These are phyloP conservation scores for Clarias batrachus DNA, from an alignment of 2,113 vertebrate species.

Conservation along the genomic window DNA sequence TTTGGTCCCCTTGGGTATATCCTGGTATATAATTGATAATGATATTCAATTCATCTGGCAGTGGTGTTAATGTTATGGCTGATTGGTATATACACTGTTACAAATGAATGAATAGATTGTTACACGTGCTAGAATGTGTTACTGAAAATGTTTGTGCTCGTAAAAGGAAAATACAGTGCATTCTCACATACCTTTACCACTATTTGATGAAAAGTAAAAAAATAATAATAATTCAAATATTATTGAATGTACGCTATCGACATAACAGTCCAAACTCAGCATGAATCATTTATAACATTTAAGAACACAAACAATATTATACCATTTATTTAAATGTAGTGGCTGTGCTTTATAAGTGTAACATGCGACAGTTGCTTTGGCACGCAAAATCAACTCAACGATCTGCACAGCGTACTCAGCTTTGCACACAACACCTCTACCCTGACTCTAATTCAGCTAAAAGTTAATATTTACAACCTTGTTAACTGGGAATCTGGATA, in stretches of 20 bases:
- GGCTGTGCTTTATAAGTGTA: conserved; percentile 20
- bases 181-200: neutral
- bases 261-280: neutral
- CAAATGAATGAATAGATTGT: neutral
- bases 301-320: neutral
- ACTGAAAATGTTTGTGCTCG: neutral
- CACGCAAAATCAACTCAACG: conserved; percentile 3
- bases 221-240: neutral
- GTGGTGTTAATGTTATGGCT: no score
- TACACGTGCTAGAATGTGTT: neutral
- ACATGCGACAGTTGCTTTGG: conserved; percentile 41
- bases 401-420: neutral
- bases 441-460: neutral
- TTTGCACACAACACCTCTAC: neutral
- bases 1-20: no score
- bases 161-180: neutral
- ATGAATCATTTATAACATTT: neutral
- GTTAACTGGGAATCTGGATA: neutral
- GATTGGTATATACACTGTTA: no score
- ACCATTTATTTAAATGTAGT: neutral
- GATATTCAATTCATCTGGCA: no score
- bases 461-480: neutral
- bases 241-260: neutral
- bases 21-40: no score
- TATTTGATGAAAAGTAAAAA: neutral